Evolutionary conservation across 2,888 invertebrate genomes (phyloP).

Genomic region (Pyrrhosoma nymphula): DNA sequence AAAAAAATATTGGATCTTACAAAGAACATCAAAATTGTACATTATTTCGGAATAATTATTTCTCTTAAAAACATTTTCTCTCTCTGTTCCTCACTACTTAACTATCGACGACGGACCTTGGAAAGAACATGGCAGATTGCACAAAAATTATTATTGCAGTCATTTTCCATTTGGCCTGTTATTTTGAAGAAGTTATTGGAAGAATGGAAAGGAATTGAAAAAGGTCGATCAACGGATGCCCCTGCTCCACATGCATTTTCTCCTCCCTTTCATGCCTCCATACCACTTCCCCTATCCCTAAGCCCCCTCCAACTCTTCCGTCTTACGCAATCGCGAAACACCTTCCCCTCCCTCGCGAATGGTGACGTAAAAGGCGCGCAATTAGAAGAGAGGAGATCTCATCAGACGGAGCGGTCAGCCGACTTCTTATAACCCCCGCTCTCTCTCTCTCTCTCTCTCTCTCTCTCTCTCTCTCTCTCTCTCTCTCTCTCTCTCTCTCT

Average conservation of each 20-base stretch:
- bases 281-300: background rate
- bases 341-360: background rate
- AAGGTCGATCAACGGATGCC: background rate
- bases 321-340: too few species aligned
- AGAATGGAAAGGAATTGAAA: background rate
- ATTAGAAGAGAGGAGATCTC: constrained; percentile 34
- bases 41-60: too few species aligned
- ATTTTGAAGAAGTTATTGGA: background rate
- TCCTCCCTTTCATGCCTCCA: background rate
- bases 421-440: background rate
- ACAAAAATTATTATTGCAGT: too few species aligned
- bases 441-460: background rate
- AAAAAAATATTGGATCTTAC: too few species aligned
- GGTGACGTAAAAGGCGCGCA: constrained; percentile 51
- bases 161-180: too few species aligned
- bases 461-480: background rate
- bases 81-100: too few species aligned
- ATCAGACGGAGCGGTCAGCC: background rate
- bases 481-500: background rate
- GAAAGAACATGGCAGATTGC: too few species aligned
- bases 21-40: too few species aligned
- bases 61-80: too few species aligned
- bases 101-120: too few species aligned
- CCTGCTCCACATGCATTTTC: background rate
- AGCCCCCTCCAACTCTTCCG: background rate